Evolutionary conservation across 2,888 invertebrate species (phyloP), one percentile per base, ranked within the genome.

Genomic region (Nasonia oneida): DNA sequence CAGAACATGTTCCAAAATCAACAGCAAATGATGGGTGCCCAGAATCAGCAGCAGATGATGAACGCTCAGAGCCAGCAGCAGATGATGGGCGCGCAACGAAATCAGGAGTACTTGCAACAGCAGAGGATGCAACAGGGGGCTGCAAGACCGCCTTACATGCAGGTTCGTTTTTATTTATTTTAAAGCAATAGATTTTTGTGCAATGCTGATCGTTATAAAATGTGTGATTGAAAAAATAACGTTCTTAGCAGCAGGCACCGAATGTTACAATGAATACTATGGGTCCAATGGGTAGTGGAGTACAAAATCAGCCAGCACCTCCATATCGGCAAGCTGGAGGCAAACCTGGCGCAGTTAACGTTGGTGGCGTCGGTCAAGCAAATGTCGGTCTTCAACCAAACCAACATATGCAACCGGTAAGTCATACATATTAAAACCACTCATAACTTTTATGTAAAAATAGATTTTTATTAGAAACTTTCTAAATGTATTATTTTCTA

Each of bases 261-360:
- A 98, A 97, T 92, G 97, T 97, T 1, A 97, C 97, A 0, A 97
- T 97, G 97, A 96, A 96, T 81, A 94, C 96, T 0, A 96, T 96
- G 95, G 96, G 96, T 87, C 91, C 94, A 87, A 93, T 94, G 94
- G 94, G 94, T 74, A 93, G 92, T 37, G 94, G 93, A 4, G 93
- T 93, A 78, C 94, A 93, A 88, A 94, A 93, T 81, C 97, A 96
- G 12, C 96, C 97, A 0, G 97, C 97, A 15, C 97, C 97, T 1
- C 97, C 97, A 0, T 97, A 97, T 93, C 96, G 96, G 10, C 95
- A 97, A 86, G 93, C 94, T 85, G 90, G 92, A 74, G 93, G 94
- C 4, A 93, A 94, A 89, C 94, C 94, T 15, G 92, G 93, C 3
- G 86, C 91, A 18, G 93, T 93, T 47, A 92, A 92, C 6, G 93